Base-by-base conservation (phyloP, 1,140 invertebrate genomes). In the Contarinia nasturtii region DNA sequence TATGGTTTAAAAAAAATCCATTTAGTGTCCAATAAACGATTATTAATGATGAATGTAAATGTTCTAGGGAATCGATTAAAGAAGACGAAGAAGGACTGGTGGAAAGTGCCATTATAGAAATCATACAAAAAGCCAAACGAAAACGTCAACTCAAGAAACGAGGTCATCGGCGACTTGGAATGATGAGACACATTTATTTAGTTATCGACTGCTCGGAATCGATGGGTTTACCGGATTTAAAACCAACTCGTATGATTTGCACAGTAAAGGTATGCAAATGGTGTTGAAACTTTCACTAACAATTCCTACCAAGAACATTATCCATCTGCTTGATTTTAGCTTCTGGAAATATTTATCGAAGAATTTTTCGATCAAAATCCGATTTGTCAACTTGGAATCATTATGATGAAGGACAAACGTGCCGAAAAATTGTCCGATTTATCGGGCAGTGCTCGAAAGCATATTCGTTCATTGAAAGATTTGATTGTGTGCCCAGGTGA, bases 311-410 rank as follows among this genome's bases (percentile, higher is more conserved):
- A n/a, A n/a, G n/a, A 38, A 34, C 15, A 43, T 5, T 18, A 43
- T 18, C 18, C 46, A 53, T 53, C n/a, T n/a, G n/a, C 45, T 51
- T 51, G 64, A 64, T 69, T 71, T 51, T 59, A 94, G 86, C 67
- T 95, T 20, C 60, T 97, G 45, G 87, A 96, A 68, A 77, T 79
- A 51, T 98, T 97, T 65, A 79, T 98, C 47, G 86, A 93, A 54
- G 91, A 96, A 67, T 98, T 87, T 62, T 95, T 98, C 67, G 92
- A 98, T 66, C 89, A 96, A 68, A 98, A 98, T 70, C 95, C 95
- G 36, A 91, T 98, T 44, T 93, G 90, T 64, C 95, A 98, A 66
- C 66, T 98, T 40, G 94, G 93, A 18, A 71, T 98, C 43, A 86
- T 98, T 53, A 67, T 80, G 12, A 87, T 92, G 48, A 82, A 82